Evolutionary conservation across 2,797 vertebrate genomes (phyloP), one percentile per base, ranked within the genome.

Genomic region (Thripadectes ignobilis): DNA sequence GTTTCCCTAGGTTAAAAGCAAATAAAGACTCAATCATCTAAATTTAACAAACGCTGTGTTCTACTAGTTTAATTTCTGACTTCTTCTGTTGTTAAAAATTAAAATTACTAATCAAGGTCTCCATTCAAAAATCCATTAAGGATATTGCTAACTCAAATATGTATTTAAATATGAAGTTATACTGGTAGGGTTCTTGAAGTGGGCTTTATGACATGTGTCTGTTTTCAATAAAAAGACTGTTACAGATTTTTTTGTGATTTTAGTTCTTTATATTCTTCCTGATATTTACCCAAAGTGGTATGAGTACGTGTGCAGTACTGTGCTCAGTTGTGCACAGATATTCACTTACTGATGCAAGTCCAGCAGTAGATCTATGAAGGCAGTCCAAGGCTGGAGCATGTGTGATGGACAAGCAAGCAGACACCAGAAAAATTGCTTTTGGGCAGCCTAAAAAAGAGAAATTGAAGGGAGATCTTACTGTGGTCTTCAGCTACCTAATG

Each of bases 1-100:
- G 49, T 94, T 68, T 96, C 95, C 82, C 21, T 74, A 48, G 89
- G 91, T 97, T 96, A 91, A 90, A 96, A 97, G 66, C 83, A 96
- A 96, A 96, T 93, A 80, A 90, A 65, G 57, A 95, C 61, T 48
- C 32, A 18, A 86, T 89, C 39, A 88, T 87, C 94, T 84, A 84
- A 80, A 95, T 88, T 71, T 89, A 91, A 92, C 95, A 96, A 97
- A 78, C 5, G 20, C 81, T 89, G 61, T 81, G 59, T 39, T 45
- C 21, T 61, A 66, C 18, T 52, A 63, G n/a, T 46, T 90, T 77
- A 88, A 87, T 54, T 93, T 85, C 85, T 86, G 30, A 62, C 34
- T 75, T 29, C 41, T 94, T 87, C 55, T 73, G 27, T 73, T 45
- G 10, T 27, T 91, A 88, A 78, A 89, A 84, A 54, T 48, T 55